These are phyloP conservation scores for Parelbella ahira DNA, from an alignment of 2,888 invertebrate genomes.

Conservation along the genomic window DNA sequence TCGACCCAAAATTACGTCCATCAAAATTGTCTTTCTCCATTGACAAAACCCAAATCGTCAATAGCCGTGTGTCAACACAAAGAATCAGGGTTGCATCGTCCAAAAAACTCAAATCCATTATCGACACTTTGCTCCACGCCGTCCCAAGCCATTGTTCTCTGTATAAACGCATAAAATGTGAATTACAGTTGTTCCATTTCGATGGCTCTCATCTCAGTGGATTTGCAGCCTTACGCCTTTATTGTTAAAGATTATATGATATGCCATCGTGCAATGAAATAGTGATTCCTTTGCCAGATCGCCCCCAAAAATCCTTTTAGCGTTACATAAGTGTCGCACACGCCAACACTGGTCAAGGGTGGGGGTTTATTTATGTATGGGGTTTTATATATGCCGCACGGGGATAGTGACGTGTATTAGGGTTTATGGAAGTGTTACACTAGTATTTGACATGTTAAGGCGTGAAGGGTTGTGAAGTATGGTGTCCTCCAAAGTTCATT, in stretches of 20 bases:
- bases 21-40: constrained; percentile 11
- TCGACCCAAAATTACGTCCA: constrained; percentile 5
- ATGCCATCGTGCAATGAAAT: constrained; percentile 12
- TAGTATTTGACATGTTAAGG: no score
- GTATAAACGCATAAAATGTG: constrained; percentile 22
- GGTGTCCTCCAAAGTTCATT: no score
- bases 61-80: constrained; percentile 22
- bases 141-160: constrained; percentile 17
- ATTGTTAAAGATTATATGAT: neutral
- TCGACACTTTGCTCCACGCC: constrained; percentile 14
- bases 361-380: constrained; percentile 17
- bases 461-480: no score
- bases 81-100: constrained; percentile 21
- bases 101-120: constrained; percentile 23
- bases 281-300: constrained; percentile 18
- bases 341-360: constrained; percentile 18
- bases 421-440: no score
- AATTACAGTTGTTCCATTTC: constrained; percentile 19
- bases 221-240: constrained; percentile 9
- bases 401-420: no score
- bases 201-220: neutral
- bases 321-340: constrained; percentile 22
- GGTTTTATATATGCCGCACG: constrained; percentile 8
- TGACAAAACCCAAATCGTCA: constrained; percentile 14
- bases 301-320: constrained; percentile 23